These are phyloP conservation scores for Clarias platycephalus DNA, from an alignment of 2,797 vertebrate species.

Conservation along the genomic window DNA sequence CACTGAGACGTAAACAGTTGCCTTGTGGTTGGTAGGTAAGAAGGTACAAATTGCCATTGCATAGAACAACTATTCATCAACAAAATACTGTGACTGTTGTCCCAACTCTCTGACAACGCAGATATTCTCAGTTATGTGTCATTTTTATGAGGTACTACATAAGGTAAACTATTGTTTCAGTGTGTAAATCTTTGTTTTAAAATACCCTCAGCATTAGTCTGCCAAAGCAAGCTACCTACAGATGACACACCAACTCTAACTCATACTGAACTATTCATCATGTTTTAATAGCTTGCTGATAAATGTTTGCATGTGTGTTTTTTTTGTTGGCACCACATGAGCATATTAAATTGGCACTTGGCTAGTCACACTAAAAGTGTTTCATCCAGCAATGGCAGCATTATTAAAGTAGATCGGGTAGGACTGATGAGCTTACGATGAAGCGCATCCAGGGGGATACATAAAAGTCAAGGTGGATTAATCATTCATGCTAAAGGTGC, in stretches of 20 bases:
- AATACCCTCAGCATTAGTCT: neutral
- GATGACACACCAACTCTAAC: neutral
- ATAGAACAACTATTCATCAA: too few species aligned
- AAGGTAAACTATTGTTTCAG: neutral
- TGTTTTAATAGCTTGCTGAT: constrained; percentile 17
- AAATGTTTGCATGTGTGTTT: neutral
- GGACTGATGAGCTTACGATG: constrained; percentile 40
- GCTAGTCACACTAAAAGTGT: constrained; percentile 24
- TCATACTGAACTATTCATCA: constrained; percentile 18
- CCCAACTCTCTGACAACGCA: neutral
- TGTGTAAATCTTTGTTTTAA: neutral
- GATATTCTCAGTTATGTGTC: neutral
- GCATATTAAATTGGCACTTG: constrained; percentile 10
- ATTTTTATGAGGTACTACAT: neutral
- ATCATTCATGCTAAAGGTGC: constrained; percentile 66
- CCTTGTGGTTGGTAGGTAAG: neutral
- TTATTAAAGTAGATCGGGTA: constrained; percentile 48
- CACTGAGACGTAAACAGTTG: neutral
- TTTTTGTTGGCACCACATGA: neutral
- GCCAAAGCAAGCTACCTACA: neutral
- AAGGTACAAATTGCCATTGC: too few species aligned
- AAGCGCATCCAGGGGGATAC: constrained; percentile 50
- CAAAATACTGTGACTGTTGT: neutral
- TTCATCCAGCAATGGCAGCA: constrained; percentile 42
- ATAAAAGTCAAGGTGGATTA: constrained; percentile 65